Conservation (phyloP, 2,888 invertebrate genomes). For the Agrotis clavis region DNA sequence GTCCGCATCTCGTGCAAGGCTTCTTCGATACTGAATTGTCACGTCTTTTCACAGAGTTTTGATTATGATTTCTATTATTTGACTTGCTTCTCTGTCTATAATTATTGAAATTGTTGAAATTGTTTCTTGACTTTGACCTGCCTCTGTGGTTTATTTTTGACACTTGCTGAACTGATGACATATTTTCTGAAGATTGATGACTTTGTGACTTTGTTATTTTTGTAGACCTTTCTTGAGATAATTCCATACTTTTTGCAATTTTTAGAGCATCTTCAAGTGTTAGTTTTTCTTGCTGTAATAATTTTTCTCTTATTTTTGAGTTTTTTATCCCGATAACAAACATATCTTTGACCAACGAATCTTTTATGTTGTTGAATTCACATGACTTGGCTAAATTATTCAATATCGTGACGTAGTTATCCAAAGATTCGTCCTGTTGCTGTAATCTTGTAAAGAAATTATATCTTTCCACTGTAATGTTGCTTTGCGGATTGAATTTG, state of each 20-base stretch:
- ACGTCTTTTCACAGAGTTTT: conserved; percentile 3
- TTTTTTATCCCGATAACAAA: conserved; percentile 3
- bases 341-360: background rate
- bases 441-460: conserved; percentile 1
- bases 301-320: conserved; percentile 6
- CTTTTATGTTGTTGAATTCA: background rate
- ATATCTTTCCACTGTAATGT: conserved; percentile 2
- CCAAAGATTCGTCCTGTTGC: conserved; percentile 3
- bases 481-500: conserved; percentile 1
- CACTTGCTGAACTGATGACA: background rate
- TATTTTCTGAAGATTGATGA: conserved; percentile 2
- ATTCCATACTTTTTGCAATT: conserved; percentile 5
- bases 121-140: conserved; percentile 6
- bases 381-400: conserved; percentile 6
- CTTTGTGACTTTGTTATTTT: conserved; percentile 6
- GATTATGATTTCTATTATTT: conserved; percentile 4
- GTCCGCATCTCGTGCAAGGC: too few relatives aligned
- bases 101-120: conserved; percentile 6
- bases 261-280: conserved; percentile 1
- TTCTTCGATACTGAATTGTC: too few relatives aligned
- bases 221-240: conserved; percentile 6
- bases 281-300: conserved; percentile 4
- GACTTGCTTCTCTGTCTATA: conserved; percentile 4
- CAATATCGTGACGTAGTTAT: conserved; percentile 5
- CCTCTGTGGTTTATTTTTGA: conserved; percentile 5